Evolutionary conservation across 53 echinoderm and acorn worm genomes (phyloP).

Genomic region (Stichopus horrens): DNA sequence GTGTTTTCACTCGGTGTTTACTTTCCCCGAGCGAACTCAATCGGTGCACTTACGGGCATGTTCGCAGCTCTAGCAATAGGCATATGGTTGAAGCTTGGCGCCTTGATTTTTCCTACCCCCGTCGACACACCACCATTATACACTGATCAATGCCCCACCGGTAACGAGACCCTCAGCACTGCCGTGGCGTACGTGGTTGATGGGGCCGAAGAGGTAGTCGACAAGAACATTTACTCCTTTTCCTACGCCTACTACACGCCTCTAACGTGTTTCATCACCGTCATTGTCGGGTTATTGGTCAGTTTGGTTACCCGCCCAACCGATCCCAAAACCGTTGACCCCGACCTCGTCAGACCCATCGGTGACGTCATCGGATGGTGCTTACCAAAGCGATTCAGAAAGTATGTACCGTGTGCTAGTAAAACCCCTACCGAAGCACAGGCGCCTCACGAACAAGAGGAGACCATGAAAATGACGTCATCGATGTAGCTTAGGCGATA

Average conservation of each 20-base stretch:
- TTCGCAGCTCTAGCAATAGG: constrained; percentile 26
- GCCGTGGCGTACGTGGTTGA: not conserved
- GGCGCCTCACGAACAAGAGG: not conserved
- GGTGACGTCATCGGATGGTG: not conserved
- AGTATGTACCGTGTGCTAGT: not conserved
- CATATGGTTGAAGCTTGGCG: constrained; percentile 30
- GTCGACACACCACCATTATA: constrained; percentile 8
- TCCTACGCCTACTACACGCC: constrained; percentile 43
- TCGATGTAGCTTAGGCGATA: no score
- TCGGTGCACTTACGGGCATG: constrained; percentile 30
- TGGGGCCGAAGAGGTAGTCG: not conserved
- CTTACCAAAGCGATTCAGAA: not conserved
- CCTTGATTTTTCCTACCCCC: constrained; percentile 10
- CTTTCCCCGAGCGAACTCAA: constrained; percentile 38
- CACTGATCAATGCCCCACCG: constrained; percentile 20
- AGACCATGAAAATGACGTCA: not conserved
- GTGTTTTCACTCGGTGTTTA: constrained; percentile 32
- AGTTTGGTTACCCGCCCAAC: constrained; percentile 22
- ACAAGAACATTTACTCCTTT: constrained; percentile 12
- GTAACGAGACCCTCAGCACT: not conserved
- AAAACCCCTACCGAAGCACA: not conserved
- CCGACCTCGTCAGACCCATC: constrained; percentile 24
- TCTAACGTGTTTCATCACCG: constrained; percentile 10
- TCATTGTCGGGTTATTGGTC: constrained; percentile 28
- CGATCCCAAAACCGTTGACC: constrained; percentile 14